Evolutionary conservation across 2,888 invertebrate species (phyloP), one percentile per base, ranked within the genome.

Genomic region (Iphiclides podalirius): DNA sequence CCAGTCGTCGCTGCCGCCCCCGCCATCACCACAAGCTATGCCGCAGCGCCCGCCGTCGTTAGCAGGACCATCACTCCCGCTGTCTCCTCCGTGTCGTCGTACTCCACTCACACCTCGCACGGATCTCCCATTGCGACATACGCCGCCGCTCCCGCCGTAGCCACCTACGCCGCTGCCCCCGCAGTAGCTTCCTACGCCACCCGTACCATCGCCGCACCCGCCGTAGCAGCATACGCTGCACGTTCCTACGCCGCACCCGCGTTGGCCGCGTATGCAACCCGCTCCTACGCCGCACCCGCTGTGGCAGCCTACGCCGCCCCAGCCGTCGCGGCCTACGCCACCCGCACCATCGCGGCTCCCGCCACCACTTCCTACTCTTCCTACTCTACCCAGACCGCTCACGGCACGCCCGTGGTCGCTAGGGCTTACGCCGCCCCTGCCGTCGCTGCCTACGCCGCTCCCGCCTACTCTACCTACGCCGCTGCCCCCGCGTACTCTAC

Each of bases 141-240:
- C 55, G 67, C 84, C 54, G 57, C 66, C 43, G 63, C 68, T n/a
- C 64, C 71, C 64, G 62, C 72, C 17, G 59, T 90, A 57, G 91
- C 84, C 41, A 61, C 72, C 9, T 65, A 67, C 54, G 56, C 63
- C 36, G 51, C 61, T 70, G 62, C 63, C 9, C 53, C 59, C 26
- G 55, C 52, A 1, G 33, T 47, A n/a, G 42, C 55, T 34, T 54
- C 52, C 12, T 72, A 65, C 61, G 58, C 70, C 13, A 61, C 67
- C 48, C 64, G 67, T 56, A 63, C 70, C 42, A 59, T 82, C 43
- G 84, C 88, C 51, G 75, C 84, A 46, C 84, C 90, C 43, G 77
- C 28, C 28, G 69, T 51, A 72, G 43, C 61, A 68, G 58, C 64
- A 13, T 54, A 64, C 13, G 61, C 64, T 15, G 52, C 54, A 12